Conservation (phyloP, 1,140 invertebrate genomes). For the Pseudobourletiella spinata region DNA sequence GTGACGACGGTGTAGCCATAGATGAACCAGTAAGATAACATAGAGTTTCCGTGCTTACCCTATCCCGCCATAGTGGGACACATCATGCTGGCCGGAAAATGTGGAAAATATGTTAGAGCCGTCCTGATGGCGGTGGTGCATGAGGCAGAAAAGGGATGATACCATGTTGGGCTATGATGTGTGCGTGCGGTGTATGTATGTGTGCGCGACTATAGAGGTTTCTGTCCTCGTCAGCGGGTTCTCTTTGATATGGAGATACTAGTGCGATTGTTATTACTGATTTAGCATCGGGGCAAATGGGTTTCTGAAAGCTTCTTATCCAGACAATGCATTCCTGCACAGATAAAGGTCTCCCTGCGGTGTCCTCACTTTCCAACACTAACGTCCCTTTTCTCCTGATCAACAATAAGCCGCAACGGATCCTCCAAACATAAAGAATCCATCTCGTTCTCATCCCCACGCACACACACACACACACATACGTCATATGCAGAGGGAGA, state of each 20-base stretch:
- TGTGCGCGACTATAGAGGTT: not conserved
- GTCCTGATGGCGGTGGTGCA: not conserved
- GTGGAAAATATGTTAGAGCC: not conserved
- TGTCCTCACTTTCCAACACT: not conserved
- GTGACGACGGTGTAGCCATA: not conserved
- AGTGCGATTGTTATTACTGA: conserved; percentile 11
- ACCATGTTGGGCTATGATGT: too few relatives aligned
- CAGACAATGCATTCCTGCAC: not conserved
- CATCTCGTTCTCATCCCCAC: not conserved
- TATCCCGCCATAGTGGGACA: not conserved
- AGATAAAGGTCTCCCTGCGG: not conserved
- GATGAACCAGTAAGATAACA: conserved; percentile 1
- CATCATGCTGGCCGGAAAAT: too few relatives aligned
- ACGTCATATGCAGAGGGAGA: not conserved
- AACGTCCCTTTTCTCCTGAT: not conserved
- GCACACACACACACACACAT: too few relatives aligned
- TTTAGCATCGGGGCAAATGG: conserved; percentile 9
- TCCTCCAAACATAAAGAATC: conserved; percentile 5
- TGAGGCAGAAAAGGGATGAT: too few relatives aligned
- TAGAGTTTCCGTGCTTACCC: too few relatives aligned
- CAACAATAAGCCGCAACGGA: conserved; percentile 7
- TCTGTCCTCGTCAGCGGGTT: not conserved
- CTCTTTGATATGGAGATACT: conserved; percentile 7
- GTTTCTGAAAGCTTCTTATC: conserved; percentile 9
- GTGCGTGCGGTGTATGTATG: not conserved